Evolutionary conservation across 2,113 vertebrate genomes (phyloP), one percentile per base, ranked within the genome.

Genomic region (Cephalopterus ornatus): DNA sequence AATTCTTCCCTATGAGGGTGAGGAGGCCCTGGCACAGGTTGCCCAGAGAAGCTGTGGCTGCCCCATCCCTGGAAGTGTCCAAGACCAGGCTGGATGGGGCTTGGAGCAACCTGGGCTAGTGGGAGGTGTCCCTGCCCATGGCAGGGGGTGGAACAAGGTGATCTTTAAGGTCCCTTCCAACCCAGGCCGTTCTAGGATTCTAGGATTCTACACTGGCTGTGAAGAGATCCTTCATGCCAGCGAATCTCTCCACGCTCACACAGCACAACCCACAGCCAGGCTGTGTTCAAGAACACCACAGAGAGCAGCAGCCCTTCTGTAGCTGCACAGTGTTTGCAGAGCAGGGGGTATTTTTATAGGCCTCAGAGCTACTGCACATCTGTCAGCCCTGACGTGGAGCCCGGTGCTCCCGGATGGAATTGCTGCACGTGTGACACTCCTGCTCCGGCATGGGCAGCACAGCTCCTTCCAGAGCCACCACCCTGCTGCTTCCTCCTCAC

Each of bases 61-160:
- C 19, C 15, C 14, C 15, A 46, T 46, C 46, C 46, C 39, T 52
- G 70, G 19, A 2, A 67, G 23, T 61, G 46, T 4, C 1, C 8
- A 28, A 61, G 24, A 16, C 46, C 53, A 61, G 5, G 39, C 1
- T 41, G n/a, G 24, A 67, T 0, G 0, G 44, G 12, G 33, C 52
- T 74, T 19, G 18, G 18, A 50, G 1, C 42, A 66, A 1, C 18
- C 23, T 81, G 44, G 46, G 19, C 33, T 0, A 9, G 61, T 46
- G 33, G 39, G 12, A 53, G 16, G 6, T 21, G 33, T 67, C 68
- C 44, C 44, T 59, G 37, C 68, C 56, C 44, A 46, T 21, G 28
- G 61, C 27, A 67, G 19, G 37, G 11, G 12, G 10, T 62, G 22
- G 13, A 50, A 46, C 11, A 4, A 50, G 37, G 39, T 82, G 61